Conservation (phyloP, 2,113 vertebrate genomes). For the Tychaedon coryphoeus region DNA sequence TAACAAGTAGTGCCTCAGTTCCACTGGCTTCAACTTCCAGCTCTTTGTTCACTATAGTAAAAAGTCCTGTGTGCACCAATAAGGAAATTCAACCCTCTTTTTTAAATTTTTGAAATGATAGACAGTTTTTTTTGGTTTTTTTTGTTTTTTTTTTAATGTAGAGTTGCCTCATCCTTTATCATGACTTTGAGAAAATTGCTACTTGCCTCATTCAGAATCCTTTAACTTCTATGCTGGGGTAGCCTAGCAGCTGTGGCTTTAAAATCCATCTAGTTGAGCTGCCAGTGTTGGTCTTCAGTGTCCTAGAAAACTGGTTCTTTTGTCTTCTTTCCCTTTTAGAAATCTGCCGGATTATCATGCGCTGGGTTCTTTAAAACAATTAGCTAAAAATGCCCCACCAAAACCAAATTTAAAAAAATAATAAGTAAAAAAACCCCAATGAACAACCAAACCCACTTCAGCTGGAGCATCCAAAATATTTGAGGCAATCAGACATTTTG, state of each 20-base stretch:
- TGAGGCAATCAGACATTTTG: neutral
- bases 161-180: neutral
- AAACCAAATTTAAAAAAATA: neutral
- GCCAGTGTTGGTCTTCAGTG: neutral
- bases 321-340: neutral
- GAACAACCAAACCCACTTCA: neutral
- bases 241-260: neutral
- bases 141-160: neutral
- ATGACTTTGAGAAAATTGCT: neutral
- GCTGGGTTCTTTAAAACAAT: neutral
- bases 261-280: neutral
- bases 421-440: neutral
- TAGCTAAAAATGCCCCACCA: neutral
- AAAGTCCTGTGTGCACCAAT: neutral
- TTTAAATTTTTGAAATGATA: neutral
- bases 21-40: neutral
- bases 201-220: neutral
- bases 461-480: neutral
- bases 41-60: neutral
- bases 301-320: neutral
- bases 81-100: neutral
- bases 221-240: neutral
- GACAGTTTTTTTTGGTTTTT: neutral
- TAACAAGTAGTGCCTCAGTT: neutral
- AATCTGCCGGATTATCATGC: neutral